Evolutionary conservation across 2,888 invertebrate genomes (phyloP).

Genomic region (Dysmachus trigonus): DNA sequence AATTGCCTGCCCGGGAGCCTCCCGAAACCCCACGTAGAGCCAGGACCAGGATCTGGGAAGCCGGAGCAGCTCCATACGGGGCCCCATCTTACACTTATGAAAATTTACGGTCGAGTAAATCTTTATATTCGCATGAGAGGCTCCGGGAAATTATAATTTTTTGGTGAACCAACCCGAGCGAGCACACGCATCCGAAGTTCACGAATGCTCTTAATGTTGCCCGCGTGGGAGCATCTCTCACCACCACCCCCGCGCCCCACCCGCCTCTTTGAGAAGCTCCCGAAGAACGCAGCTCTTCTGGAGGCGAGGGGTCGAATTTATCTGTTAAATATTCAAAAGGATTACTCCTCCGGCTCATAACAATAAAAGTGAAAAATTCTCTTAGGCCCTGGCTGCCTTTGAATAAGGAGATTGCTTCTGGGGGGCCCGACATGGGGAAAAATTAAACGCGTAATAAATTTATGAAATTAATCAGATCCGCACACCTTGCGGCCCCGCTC

Average conservation of each 20-base stretch:
- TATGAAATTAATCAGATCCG: conserved; percentile 50
- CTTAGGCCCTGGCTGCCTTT: conserved; percentile 39
- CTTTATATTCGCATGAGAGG: conserved; percentile 30
- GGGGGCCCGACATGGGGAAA: conserved; percentile 27
- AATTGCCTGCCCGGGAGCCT: neutral
- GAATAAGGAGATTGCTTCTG: conserved; percentile 32
- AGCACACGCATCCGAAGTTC: neutral
- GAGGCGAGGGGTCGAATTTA: conserved; percentile 42
- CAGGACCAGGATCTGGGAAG: neutral
- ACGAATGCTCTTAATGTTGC: conserved; percentile 5
- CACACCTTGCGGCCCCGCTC: neutral
- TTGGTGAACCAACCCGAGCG: conserved; percentile 11
- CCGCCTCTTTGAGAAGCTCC: neutral
- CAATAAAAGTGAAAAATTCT: conserved; percentile 51
- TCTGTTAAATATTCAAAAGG: conserved; percentile 51
- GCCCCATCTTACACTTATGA: conserved; percentile 25
- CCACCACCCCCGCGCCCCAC: neutral
- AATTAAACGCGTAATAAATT: conserved; percentile 50
- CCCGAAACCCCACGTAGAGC: neutral
- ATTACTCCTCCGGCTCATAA: conserved; percentile 48
- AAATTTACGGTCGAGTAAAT: conserved; percentile 32
- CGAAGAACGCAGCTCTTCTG: neutral
- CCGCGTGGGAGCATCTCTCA: neutral
- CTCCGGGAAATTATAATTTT: conserved; percentile 35
- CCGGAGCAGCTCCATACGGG: conserved; percentile 7